Conservation (phyloP, 2,888 invertebrate species). For the Ctenicera cuprea region DNA sequence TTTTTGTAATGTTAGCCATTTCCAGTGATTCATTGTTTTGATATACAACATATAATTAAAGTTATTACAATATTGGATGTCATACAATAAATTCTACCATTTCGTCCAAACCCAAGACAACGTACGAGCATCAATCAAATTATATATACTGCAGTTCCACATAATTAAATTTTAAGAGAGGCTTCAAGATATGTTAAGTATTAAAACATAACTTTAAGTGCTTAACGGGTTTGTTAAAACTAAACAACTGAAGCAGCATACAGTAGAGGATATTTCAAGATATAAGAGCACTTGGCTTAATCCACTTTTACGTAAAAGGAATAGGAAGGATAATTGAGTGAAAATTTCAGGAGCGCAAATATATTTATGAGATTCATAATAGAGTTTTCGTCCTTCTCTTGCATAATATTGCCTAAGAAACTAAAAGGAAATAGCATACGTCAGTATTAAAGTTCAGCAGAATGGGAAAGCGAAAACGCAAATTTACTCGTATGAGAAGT, state of each 20-base stretch:
- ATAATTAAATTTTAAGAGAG: no score
- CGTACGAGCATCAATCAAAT: no score
- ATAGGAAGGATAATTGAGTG: conserved; percentile 30
- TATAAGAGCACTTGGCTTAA: conserved; percentile 23
- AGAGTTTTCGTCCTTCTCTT: conserved; percentile 17
- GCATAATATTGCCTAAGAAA: neutral
- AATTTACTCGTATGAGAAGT: conserved; percentile 22
- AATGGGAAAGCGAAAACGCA: conserved; percentile 26
- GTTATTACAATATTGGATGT: no score
- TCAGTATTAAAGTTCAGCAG: conserved; percentile 7
- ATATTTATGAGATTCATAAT: conserved; percentile 30
- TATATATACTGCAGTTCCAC: no score
- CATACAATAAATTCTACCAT: no score
- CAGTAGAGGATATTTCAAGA: conserved; percentile 19
- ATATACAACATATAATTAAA: no score
- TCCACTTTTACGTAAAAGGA: conserved; percentile 28
- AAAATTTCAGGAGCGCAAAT: conserved; percentile 30
- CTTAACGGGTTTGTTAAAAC: neutral
- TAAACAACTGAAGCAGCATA: conserved; percentile 17
- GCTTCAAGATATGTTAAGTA: no score
- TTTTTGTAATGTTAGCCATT: no score
- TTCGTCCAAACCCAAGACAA: no score
- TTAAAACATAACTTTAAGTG: neutral
- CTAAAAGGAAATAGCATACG: conserved; percentile 21
- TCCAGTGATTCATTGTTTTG: no score